Evolutionary conservation across 1,140 invertebrate genomes (phyloP), one percentile per base, ranked within the genome.

Genomic region (Calliopsis andreniformis): DNA sequence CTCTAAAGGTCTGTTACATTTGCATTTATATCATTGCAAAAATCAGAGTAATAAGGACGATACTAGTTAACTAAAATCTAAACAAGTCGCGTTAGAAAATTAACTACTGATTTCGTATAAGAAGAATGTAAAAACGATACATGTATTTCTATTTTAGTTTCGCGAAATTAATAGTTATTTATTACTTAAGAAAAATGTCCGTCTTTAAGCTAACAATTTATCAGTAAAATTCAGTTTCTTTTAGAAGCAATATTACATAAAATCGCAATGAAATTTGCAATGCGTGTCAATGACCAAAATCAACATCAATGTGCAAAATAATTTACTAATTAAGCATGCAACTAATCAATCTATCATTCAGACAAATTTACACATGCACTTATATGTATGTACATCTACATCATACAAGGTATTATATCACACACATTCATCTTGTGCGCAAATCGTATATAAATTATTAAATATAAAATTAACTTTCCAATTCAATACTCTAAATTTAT

Each of bases 31-130:
- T 51, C 25, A 55, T 67, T 64, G 78, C 39, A 45, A 45, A 53
- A 61, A 39, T 28, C 30, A 39, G 56, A 18, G 30, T 71, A 56
- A 58, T 16, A 49, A n/a, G 42, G 12, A 51, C n/a, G n/a, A 59
- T 5, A 35, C 20, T 63, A 42, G n/a, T 69, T 28, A 7, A 63
- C 75, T 47, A 73, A 80, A 76, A 42, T 58, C 49, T 58, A 81
- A 75, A 49, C 45, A 43, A 68, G 35, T 55, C 49, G 43, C 45
- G 68, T 67, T 76, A 64, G 43, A 58, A 45, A 53, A 30, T 35
- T 14, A 30, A 61, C 71, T 70, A 49, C 59, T 7, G 8, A 30
- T 39, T 6, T 51, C 4, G 30, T 39, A 39, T 30, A 62, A 62
- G 12, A 1, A 10, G 25, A 14, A 43, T 3, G 23, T 32, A 42